Evolutionary conservation across 1,140 invertebrate genomes (phyloP).

Genomic region (Littorina saxatilis): DNA sequence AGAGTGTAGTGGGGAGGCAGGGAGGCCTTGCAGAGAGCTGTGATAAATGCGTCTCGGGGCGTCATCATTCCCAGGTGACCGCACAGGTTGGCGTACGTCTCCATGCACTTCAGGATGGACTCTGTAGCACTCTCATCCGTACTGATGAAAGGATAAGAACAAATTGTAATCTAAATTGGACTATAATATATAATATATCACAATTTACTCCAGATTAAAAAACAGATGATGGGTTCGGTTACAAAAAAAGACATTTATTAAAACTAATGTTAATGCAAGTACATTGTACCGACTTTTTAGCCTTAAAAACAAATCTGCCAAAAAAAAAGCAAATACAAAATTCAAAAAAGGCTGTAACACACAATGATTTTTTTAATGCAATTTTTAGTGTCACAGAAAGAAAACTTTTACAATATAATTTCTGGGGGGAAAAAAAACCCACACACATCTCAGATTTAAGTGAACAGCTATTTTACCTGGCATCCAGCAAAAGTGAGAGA

Average conservation of each 20-base stretch:
- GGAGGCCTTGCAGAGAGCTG: conserved; percentile 94
- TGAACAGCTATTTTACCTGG: too few relatives aligned
- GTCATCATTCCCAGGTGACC: conserved; percentile 84
- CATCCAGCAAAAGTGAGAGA: conserved; percentile 93
- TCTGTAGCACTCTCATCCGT: conserved; percentile 94
- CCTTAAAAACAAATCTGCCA: too few relatives aligned
- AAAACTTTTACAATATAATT: too few relatives aligned
- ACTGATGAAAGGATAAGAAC: conserved; percentile 74
- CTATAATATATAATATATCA: conserved; percentile 8
- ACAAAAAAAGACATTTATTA: neutral
- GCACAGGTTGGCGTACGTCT: conserved; percentile 89
- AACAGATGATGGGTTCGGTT: neutral
- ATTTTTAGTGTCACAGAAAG: too few relatives aligned
- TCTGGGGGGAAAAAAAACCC: too few relatives aligned
- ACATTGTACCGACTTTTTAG: too few relatives aligned
- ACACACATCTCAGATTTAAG: too few relatives aligned
- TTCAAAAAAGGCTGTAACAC: too few relatives aligned
- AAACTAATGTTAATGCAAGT: too few relatives aligned
- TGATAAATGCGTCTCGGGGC: conserved; percentile 94
- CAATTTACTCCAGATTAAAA: neutral
- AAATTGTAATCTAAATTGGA: conserved; percentile 12
- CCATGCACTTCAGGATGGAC: conserved; percentile 92
- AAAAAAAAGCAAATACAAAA: too few relatives aligned
- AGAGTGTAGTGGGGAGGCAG: conserved; percentile 96
- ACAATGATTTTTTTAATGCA: too few relatives aligned